Percentiles rank a stretch among this genome's conserved stretches.
These are phyloP conservation scores for Thereva unica DNA, from an alignment of 2,888 invertebrate species.

Conservation along the genomic window DNA sequence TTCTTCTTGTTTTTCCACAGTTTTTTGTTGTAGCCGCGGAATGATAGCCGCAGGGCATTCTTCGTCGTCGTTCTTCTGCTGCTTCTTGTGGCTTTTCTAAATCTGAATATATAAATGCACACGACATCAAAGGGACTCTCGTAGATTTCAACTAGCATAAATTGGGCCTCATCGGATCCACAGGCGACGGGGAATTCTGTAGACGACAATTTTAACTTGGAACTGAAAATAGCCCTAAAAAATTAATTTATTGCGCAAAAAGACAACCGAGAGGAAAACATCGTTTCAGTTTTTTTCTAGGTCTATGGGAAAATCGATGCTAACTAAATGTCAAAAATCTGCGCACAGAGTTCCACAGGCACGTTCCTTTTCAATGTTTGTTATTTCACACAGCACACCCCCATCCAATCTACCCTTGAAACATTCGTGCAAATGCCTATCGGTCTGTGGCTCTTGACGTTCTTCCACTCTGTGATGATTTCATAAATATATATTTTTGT, in stretches of 20 bases:
- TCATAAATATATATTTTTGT: too few relatives aligned
- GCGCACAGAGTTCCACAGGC: slow-evolving; percentile 13
- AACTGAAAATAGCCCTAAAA: too few relatives aligned
- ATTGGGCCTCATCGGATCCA: too few relatives aligned
- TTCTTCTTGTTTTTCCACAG: neutral
- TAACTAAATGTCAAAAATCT: slow-evolving; percentile 13
- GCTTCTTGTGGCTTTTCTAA: neutral
- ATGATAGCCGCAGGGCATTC: slow-evolving; percentile 21
- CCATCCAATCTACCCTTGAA: slow-evolving; percentile 16
- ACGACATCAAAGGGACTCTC: neutral
- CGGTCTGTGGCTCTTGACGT: neutral
- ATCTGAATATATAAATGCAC: neutral
- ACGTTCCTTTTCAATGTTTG: slow-evolving; percentile 19
- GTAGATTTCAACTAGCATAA: too few relatives aligned
- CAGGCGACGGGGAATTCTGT: too few relatives aligned
- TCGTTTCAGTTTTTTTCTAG: neutral
- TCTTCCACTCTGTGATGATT: too few relatives aligned
- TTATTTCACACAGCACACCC: slow-evolving; percentile 13
- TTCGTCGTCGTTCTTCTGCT: neutral
- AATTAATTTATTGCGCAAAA: slow-evolving; percentile 17
- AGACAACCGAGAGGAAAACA: neutral
- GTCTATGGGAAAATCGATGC: slow-evolving; percentile 23
- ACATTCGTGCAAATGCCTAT: neutral
- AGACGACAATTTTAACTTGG: too few relatives aligned
- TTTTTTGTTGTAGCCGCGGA: neutral